These are phyloP conservation scores for Heterocephalus glaber DNA, from an alignment of 2,113 vertebrate species.

Conservation along the genomic window DNA sequence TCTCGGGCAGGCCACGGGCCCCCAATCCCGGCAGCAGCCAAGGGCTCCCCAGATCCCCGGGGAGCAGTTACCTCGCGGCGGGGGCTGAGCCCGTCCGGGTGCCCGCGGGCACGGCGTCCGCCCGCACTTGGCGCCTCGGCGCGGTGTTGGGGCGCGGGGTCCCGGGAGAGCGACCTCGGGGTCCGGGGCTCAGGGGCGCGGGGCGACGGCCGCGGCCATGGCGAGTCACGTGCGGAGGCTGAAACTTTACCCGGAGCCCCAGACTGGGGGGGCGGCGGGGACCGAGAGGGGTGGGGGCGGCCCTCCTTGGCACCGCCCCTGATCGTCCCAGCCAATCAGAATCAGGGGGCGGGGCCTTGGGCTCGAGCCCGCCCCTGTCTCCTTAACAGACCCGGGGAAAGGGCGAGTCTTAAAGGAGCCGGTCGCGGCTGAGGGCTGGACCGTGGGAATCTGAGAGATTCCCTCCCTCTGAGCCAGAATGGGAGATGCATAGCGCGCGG, in stretches of 20 bases:
- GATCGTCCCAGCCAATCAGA: conserved; percentile 57
- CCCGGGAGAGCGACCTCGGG: conserved; percentile 58
- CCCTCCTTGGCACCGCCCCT: conserved; percentile 45
- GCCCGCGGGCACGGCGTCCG: conserved; percentile 20
- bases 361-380: not conserved
- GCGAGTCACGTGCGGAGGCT: conserved; percentile 80
- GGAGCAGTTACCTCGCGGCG: conserved; percentile 71
- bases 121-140: conserved; percentile 43
- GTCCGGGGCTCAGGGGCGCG: conserved; percentile 72
- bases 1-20: not conserved
- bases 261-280: conserved; percentile 66
- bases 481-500: not conserved
- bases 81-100: not conserved
- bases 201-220: conserved; percentile 79
- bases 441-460: conserved; percentile 79
- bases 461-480: conserved; percentile 44
- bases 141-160: conserved; percentile 45
- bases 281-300: not conserved
- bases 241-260: conserved; percentile 82
- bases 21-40: not conserved
- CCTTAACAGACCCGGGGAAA: conserved; percentile 50
- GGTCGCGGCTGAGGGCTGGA: not conserved
- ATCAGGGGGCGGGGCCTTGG: conserved; percentile 3
- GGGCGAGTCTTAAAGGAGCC: conserved; percentile 75
- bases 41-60: conserved; percentile 43